These are phyloP conservation scores for Balanococcus diminutus DNA, from an alignment of 2,888 invertebrate species.

Conservation along the genomic window DNA sequence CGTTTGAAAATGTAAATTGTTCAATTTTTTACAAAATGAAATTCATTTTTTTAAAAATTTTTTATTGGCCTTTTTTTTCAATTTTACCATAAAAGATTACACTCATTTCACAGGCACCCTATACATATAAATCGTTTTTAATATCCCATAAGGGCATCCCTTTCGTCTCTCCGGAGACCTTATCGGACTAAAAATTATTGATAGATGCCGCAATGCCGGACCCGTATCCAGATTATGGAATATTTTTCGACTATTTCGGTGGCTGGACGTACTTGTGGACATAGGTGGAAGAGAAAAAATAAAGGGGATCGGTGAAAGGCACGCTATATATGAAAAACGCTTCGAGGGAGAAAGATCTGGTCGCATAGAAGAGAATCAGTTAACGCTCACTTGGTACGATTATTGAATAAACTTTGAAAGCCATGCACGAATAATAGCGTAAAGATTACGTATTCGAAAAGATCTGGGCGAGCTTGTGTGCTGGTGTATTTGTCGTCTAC, in stretches of 20 bases:
- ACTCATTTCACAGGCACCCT: no score
- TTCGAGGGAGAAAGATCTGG: constrained; percentile 1
- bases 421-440: constrained; percentile 25
- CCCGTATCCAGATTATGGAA: neutral
- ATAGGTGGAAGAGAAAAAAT: neutral
- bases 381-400: neutral
- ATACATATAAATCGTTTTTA: no score
- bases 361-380: neutral
- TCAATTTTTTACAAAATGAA: no score
- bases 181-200: neutral
- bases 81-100: no score
- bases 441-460: constrained; percentile 31
- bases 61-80: no score
- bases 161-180: neutral
- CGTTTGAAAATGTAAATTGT: no score
- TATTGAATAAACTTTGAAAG: constrained; percentile 23
- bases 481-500: neutral
- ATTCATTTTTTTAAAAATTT: no score
- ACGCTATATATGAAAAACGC: neutral
- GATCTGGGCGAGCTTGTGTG: neutral
- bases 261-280: neutral
- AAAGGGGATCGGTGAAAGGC: neutral
- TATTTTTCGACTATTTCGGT: neutral
- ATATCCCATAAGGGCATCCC: neutral
- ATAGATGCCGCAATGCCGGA: neutral